phyloP scores from a whole-genome alignment of 2,113 vertebrate genomes.

The Catagonus wagneri region DNA sequence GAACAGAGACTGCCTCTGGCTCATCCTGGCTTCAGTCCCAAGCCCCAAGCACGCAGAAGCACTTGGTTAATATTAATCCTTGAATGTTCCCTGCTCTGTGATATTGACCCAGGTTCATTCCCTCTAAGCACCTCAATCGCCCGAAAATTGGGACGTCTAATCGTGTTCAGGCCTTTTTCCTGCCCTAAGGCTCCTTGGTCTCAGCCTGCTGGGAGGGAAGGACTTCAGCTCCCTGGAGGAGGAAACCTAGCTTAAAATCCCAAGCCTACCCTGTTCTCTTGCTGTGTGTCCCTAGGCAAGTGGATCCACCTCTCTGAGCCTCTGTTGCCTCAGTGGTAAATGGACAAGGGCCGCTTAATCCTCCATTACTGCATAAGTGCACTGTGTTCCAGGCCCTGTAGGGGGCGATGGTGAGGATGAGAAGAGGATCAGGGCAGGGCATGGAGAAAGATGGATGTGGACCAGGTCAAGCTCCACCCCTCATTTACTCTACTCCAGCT shows the following conservation, averaged over 20 bases:
- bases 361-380: neutral
- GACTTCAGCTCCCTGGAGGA: neutral
- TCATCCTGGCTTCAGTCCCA: neutral
- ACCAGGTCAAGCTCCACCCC: neutral
- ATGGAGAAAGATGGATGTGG: neutral
- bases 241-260: neutral
- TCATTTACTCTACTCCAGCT: neutral
- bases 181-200: neutral
- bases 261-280: neutral
- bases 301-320: constrained; percentile 14
- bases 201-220: neutral
- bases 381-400: neutral
- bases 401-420: neutral
- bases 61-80: neutral
- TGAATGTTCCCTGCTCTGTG: neutral
- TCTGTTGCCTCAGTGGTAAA: neutral
- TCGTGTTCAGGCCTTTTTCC: neutral
- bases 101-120: neutral
- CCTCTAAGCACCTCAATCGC: neutral
- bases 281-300: constrained; percentile 3
- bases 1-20: neutral
- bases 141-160: neutral
- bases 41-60: neutral
- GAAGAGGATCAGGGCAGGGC: neutral
- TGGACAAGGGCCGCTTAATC: neutral